These are phyloP conservation scores for Pantelozetes paolii DNA, from an alignment of 2,888 invertebrate genomes.

Conservation along the genomic window DNA sequence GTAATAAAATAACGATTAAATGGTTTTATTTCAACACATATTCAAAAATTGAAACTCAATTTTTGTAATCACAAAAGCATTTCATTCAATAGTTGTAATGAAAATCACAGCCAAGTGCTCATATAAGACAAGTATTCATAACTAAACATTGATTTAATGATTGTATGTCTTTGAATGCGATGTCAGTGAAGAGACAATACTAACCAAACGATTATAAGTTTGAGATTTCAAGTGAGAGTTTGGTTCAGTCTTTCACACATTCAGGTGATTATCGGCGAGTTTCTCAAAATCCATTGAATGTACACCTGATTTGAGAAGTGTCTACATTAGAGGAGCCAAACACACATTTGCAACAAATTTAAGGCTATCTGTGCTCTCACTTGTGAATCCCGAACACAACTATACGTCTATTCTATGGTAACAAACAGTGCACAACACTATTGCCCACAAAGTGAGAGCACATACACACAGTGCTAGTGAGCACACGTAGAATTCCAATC, in stretches of 20 bases:
- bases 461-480: slow-evolving; percentile 8
- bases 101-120: no score
- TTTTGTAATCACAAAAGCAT: neutral
- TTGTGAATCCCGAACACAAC: neutral
- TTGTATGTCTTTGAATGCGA: neutral
- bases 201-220: neutral
- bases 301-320: neutral
- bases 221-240: slow-evolving; percentile 3
- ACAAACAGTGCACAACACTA: neutral
- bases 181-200: neutral
- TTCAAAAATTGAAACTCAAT: neutral
- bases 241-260: neutral
- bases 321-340: neutral
- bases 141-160: neutral
- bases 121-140: no score
- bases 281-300: slow-evolving; percentile 19
- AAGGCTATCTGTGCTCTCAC: neutral
- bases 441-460: neutral
- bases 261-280: neutral
- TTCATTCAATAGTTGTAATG: neutral
- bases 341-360: neutral
- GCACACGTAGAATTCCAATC: slow-evolving; percentile 17
- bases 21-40: no score
- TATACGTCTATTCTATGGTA: slow-evolving; percentile 10
- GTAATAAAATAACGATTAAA: no score